Evolutionary conservation across 2,888 invertebrate genomes (phyloP), one percentile per base, ranked within the genome.

Genomic region (Mesorhabditis sp.): DNA sequence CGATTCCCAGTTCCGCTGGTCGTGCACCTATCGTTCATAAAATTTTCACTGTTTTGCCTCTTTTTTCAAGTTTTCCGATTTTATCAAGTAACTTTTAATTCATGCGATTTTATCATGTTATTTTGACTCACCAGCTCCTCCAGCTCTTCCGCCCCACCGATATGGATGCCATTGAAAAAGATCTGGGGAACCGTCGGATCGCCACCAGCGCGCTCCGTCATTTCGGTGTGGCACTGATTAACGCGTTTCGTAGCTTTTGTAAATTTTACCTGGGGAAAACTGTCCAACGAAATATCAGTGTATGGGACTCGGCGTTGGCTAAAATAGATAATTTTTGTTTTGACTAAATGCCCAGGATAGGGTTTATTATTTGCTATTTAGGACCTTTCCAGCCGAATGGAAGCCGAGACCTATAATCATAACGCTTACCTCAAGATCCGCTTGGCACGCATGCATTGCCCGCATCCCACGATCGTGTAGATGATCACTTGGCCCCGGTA

Each of bases 71-170:
- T 63, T 63, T 63, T 63, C 15, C 10, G 15, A n/a, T 7, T 41
- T 63, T 15, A 63, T 63, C 41, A 28, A 28, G 28, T 28, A 28
- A 28, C 28, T 28, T 28, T 28, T 28, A 28, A 28, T 28, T 28
- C 28, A 28, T 28, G 28, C 28, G 28, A 28, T 28, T 28, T 28
- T 28, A 28, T 28, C 28, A 28, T 50, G 58, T 50, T 13, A 50
- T 50, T 50, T 4, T 10, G 7, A 69, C 78, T 74, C 72, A 87
- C 87, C 83, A 86, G 72, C 62, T 74, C 72, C 68, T 86, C 83
- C 4, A 87, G 78, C 43, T 86, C 85, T 13, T 83, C 84, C 70
- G 86, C 86, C 64, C 87, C 86, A 28, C 87, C 86, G 62, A 87
- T 81, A 72, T 86, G 85, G 42, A 76, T 76, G 45, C 82, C 83